Base-by-base conservation (phyloP, 2,888 invertebrate genomes). In the Mycalesis mineus region DNA sequence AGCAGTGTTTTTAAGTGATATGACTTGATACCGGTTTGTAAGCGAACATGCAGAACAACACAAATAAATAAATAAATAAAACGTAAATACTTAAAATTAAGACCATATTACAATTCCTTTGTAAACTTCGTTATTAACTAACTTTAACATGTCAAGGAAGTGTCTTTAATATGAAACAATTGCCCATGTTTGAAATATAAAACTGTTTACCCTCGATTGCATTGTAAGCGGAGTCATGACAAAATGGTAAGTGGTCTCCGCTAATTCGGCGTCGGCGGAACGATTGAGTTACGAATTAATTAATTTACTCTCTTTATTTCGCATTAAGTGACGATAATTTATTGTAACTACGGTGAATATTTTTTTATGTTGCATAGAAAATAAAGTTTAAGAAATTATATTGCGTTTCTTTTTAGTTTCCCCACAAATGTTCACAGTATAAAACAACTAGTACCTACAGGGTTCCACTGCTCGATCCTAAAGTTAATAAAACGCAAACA, bases 281-380 rank as follows among this genome's bases (percentile, higher is more conserved):
- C 67, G 65, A 68, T 78, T 81, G 66, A 73, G 77, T 82, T 83
- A 79, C 78, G 79, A 80, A 83, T 81, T 82, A 65, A 78, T 22
- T 85, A 78, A 78, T 82, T 77, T 68, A 83, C 79, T 74, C 78
- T 84, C 77, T 84, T 88, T 83, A 84, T 81, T 88, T 88, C 71
- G 81, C 82, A 83, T 82, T 87, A 86, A 84, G 86, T 88, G 86
- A 82, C 82, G 82, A 82, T 89, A 88, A 88, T 88, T 88, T 88
- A 88, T 89, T 88, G 80, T 88, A 88, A 86, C 88, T 86, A 88
- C 78, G 87, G 88, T 88, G 85, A 80, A 88, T 89, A 89, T 89
- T 90, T 89, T 89, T 90, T 90, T 90, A 90, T 90, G 90, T 90
- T 90, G 90, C 90, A 88, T 90, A 90, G 90, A 89, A 90, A 89